These are phyloP conservation scores for Hypomesus transpacificus DNA, from an alignment of 2,113 vertebrate species.

Conservation along the genomic window DNA sequence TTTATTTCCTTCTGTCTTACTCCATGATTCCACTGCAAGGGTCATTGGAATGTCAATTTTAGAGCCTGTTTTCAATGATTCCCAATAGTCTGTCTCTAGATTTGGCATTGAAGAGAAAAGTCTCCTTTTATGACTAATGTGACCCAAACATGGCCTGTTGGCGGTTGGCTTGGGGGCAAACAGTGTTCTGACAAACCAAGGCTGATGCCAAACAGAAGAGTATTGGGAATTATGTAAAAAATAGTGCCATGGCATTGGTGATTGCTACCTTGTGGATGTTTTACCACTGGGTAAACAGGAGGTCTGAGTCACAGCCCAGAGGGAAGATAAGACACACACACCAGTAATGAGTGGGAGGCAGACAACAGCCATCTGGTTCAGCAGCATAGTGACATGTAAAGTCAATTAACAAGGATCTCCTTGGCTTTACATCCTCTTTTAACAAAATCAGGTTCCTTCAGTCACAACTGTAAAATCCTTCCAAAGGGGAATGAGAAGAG, in stretches of 20 bases:
- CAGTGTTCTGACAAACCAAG: neutral
- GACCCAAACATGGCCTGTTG: neutral
- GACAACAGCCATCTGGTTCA: neutral
- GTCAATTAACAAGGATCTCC: neutral
- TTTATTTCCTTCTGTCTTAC: conserved; percentile 35
- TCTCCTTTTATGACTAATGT: neutral
- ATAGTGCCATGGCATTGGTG: neutral
- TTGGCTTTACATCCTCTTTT: too few species aligned
- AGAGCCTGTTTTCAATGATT: too few species aligned
- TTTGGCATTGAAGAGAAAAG: neutral
- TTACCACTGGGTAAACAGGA: conserved; percentile 18
- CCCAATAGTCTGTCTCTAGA: too few species aligned
- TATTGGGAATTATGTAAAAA: neutral
- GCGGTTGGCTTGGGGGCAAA: neutral
- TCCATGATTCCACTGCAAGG: neutral
- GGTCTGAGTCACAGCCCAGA: conserved; percentile 1
- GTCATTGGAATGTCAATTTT: too few species aligned
- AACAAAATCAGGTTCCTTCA: too few species aligned
- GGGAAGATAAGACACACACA: conserved; percentile 11
- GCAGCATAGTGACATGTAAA: neutral
- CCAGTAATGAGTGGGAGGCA: neutral
- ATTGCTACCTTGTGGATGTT: conserved; percentile 9
- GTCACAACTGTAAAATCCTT: neutral
- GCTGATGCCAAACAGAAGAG: neutral
- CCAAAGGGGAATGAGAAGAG: neutral